Conservation (phyloP, 2,888 invertebrate species). For the Oscheius myriophilus region DNA sequence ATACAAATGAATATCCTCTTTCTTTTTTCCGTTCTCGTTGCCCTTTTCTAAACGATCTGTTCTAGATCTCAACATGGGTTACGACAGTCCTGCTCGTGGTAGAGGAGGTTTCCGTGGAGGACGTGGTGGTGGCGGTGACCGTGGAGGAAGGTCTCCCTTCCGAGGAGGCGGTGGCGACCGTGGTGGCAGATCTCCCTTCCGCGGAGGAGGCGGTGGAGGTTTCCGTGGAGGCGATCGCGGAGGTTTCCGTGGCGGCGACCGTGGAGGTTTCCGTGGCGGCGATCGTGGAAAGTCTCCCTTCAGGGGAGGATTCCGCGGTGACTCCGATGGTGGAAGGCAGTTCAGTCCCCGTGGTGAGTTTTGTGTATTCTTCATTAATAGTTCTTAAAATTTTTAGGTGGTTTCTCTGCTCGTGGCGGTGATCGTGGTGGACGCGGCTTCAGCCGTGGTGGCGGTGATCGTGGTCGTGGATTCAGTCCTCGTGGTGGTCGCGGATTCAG, state of each 20-base stretch:
- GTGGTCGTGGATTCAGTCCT: conserved; percentile 24
- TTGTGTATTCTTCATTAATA: background rate
- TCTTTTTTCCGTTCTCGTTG: too few species aligned
- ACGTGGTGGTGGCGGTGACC: conserved; percentile 18
- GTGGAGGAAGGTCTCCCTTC: conserved; percentile 1
- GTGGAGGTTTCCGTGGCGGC: conserved; percentile 39
- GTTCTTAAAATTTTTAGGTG: conserved; percentile 7
- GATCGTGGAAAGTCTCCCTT: background rate
- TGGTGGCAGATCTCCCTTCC: conserved; percentile 13
- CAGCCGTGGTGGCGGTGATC: conserved; percentile 33
- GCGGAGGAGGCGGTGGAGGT: conserved; percentile 27
- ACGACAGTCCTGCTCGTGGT: conserved; percentile 50
- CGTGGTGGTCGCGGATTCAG: conserved; percentile 39
- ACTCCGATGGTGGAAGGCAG: conserved; percentile 33
- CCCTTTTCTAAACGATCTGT: too few species aligned
- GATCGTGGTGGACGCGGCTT: conserved; percentile 36
- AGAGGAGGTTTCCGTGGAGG: conserved; percentile 33
- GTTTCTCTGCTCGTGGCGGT: conserved; percentile 1
- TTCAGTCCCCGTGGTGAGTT: conserved; percentile 18
- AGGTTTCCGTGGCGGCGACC: conserved; percentile 40
- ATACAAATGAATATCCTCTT: too few species aligned
- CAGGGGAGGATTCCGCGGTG: conserved; percentile 29
- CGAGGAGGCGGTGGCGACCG: background rate
- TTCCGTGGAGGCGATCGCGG: conserved; percentile 20
- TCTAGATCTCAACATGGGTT: conserved; percentile 40